A percentile compares a stretch with the other conserved stretches of the same genome.
Evolutionary conservation across 2,888 invertebrate species (phyloP).

Genomic region (Myopa testacea): DNA sequence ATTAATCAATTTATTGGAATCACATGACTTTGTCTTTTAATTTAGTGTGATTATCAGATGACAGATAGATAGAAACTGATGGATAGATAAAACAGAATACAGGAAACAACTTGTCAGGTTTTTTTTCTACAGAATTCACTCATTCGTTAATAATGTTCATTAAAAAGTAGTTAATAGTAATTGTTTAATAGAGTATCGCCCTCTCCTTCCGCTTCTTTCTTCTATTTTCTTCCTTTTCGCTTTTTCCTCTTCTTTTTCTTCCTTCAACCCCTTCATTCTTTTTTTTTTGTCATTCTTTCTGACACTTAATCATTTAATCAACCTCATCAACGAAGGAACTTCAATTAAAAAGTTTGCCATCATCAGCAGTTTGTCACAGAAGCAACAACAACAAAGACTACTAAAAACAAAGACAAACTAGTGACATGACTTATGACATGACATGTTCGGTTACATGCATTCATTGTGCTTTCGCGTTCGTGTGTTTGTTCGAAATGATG

Average conservation of each 20-base stretch:
- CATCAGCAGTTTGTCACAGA: conserved; percentile 8
- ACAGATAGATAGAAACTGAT: too few relatives aligned
- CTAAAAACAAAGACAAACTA: not conserved
- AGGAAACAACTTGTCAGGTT: too few relatives aligned
- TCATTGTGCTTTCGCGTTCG: too few relatives aligned
- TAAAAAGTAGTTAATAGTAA: too few relatives aligned
- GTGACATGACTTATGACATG: not conserved
- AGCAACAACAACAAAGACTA: conserved; percentile 4
- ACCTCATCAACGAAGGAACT: conserved; percentile 25
- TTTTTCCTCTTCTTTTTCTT: not conserved
- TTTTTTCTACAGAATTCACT: too few relatives aligned
- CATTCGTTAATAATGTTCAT: too few relatives aligned
- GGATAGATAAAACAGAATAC: too few relatives aligned
- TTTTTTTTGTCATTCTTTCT: too few relatives aligned
- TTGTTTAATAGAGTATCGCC: too few relatives aligned
- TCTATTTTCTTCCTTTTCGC: not conserved
- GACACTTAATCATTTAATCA: conserved; percentile 28
- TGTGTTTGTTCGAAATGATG: too few relatives aligned
- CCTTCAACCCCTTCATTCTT: not conserved
- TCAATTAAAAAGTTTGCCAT: conserved; percentile 37
- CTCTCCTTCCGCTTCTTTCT: not conserved
- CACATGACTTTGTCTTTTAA: not conserved
- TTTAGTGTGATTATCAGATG: not conserved
- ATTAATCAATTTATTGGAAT: too few relatives aligned
- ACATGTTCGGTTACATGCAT: too few relatives aligned